A percentile compares a stretch with the other conserved stretches of the same genome.
These are phyloP conservation scores for Platycercus adscitus DNA, from an alignment of 2,113 vertebrate species.

Conservation along the genomic window DNA sequence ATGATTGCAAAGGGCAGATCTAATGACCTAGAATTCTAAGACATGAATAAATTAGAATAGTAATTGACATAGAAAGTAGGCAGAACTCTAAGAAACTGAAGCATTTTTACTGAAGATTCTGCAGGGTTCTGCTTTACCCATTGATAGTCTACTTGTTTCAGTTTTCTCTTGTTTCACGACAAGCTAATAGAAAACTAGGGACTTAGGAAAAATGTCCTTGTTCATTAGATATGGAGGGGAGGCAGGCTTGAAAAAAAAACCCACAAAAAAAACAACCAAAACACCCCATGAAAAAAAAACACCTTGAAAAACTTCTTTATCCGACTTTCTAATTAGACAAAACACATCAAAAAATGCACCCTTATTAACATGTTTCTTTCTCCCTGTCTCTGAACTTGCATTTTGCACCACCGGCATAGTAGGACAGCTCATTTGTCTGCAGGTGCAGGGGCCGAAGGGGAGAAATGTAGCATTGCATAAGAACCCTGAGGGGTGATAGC, in stretches of 20 bases:
- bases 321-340: not conserved
- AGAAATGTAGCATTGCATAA: not conserved
- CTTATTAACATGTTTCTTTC: not conserved
- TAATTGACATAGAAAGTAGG: not conserved
- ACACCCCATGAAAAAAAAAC: not conserved
- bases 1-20: constrained; percentile 3
- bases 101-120: not conserved
- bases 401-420: not conserved
- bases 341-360: not conserved
- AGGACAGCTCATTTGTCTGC: not conserved
- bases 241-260: not conserved
- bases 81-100: not conserved
- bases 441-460: not conserved
- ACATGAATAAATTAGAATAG: not conserved
- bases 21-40: not conserved
- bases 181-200: not conserved
- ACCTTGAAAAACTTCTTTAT: not conserved
- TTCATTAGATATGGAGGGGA: not conserved
- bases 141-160: not conserved
- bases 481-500: not conserved
- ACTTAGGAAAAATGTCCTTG: not conserved
- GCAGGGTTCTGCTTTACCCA: not conserved
- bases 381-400: not conserved
- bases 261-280: not conserved
- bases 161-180: not conserved